Percentiles rank a stretch among this genome's conserved stretches.
Conservation (phyloP, 2,888 invertebrate genomes). For the Empis stercorea region DNA sequence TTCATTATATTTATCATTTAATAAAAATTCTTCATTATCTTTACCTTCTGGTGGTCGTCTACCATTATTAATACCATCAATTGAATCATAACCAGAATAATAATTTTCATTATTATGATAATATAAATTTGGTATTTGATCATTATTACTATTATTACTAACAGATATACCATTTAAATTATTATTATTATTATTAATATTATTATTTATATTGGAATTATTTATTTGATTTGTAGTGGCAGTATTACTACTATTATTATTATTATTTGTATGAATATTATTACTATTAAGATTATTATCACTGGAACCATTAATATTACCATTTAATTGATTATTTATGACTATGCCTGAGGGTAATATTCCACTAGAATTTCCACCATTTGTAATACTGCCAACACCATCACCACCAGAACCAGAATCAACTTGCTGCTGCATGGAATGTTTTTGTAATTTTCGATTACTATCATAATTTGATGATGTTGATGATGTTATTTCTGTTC, state of each 20-base stretch:
- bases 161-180: constrained; percentile 12
- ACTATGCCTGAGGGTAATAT: constrained; percentile 1
- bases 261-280: background rate
- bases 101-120: background rate
- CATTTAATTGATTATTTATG: background rate
- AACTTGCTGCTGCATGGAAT: constrained; percentile 17
- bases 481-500: constrained; percentile 4
- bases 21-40: constrained; percentile 57
- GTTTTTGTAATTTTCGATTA: constrained; percentile 11
- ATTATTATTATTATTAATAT: constrained; percentile 17
- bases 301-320: background rate
- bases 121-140: constrained; percentile 22
- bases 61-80: constrained; percentile 3
- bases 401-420: constrained; percentile 9
- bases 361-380: no score
- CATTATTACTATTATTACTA: constrained; percentile 1
- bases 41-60: constrained; percentile 63
- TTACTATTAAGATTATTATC: constrained; percentile 2
- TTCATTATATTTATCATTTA: constrained; percentile 38
- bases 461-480: constrained; percentile 2
- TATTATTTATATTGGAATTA: constrained; percentile 13
- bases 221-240: constrained; percentile 14
- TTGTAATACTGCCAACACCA: background rate
- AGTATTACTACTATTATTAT: constrained; percentile 4
- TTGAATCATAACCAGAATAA: background rate